These are phyloP conservation scores for Catamblyrhynchus diadema DNA, from an alignment of 2,797 vertebrate genomes.

Conservation along the genomic window DNA sequence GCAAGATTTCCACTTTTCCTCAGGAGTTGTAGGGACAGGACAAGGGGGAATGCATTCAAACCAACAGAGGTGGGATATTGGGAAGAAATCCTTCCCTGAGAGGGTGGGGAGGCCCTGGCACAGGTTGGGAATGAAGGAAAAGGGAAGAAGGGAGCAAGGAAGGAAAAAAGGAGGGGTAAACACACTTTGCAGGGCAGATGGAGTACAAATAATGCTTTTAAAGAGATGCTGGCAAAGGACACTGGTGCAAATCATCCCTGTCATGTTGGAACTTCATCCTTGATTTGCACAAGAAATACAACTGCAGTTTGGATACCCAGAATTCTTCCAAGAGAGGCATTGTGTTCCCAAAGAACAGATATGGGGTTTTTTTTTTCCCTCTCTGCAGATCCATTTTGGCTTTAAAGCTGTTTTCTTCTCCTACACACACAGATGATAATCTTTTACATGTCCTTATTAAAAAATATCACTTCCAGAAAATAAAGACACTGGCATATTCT, in stretches of 20 bases:
- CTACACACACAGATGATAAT: not conserved
- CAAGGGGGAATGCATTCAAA: not conserved
- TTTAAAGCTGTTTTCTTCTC: not conserved
- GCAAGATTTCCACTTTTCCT: not conserved
- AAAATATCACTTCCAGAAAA: conserved; percentile 6
- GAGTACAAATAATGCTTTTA: not conserved
- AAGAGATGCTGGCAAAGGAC: not conserved
- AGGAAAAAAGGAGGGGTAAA: not conserved
- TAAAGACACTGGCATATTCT: not conserved
- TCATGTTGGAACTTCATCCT: not conserved
- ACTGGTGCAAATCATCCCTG: not conserved
- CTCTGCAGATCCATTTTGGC: not conserved
- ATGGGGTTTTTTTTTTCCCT: accelerated
- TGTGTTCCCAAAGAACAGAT: conserved; percentile 3
- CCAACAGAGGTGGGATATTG: not conserved
- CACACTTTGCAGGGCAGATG: not conserved
- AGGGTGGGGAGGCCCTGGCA: not conserved
- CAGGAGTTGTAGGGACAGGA: not conserved
- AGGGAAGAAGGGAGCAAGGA: too few species aligned
- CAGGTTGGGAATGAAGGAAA: not conserved
- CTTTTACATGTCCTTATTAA: not conserved
- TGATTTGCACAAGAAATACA: not conserved
- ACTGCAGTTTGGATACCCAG: not conserved
- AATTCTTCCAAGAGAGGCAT: not conserved
- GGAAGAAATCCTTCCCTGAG: not conserved